Evolutionary conservation across 2,113 vertebrate species (phyloP).

Genomic region (Pyrgilauda ruficollis): DNA sequence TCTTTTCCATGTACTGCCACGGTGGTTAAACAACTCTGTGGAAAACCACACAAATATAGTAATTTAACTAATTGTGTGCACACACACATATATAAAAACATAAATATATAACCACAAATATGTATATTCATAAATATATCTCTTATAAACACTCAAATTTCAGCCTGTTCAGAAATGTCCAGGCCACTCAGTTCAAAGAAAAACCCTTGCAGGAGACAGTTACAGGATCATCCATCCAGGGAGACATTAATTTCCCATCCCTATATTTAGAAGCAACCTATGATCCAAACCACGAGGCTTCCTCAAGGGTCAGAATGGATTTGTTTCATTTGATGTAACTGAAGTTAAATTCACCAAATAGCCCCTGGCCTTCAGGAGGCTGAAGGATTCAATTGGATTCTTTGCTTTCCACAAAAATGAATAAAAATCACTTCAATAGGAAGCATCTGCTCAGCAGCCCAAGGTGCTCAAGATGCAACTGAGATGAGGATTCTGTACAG

Average conservation of each 20-base stretch:
- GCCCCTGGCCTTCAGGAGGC: background rate
- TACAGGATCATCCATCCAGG: background rate
- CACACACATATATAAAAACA: rapidly evolving
- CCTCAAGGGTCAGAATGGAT: slow-evolving; percentile 10
- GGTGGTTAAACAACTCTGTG: background rate
- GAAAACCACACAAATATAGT: background rate
- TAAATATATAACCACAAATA: background rate
- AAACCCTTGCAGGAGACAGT: background rate
- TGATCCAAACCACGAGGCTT: background rate
- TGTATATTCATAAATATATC: background rate
- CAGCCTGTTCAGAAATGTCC: background rate
- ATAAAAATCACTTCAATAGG: background rate
- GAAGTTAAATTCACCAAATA: slow-evolving; percentile 30
- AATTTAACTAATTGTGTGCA: background rate
- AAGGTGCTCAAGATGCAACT: background rate
- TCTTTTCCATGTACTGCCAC: background rate
- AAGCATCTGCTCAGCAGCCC: background rate
- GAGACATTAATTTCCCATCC: background rate
- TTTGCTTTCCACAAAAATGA: background rate
- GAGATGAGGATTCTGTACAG: background rate
- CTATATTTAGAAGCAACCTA: background rate
- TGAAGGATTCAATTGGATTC: background rate
- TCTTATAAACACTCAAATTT: background rate
- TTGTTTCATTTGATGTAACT: slow-evolving; percentile 36
- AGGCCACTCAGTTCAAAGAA: background rate